phyloP scores from a whole-genome alignment of 2,888 invertebrate genomes.

The Quadroppia sp. region DNA sequence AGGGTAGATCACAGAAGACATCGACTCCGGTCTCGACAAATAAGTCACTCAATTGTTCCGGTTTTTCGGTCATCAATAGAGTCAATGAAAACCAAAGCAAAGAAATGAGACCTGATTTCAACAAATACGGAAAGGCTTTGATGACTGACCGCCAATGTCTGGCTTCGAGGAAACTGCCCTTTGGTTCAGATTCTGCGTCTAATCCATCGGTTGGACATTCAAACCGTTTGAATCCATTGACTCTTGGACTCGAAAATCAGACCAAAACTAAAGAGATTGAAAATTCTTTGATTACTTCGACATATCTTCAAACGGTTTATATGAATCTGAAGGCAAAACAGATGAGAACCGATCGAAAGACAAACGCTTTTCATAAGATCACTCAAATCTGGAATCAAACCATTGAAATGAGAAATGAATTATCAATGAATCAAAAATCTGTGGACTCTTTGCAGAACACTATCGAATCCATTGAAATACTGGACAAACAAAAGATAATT shows the following conservation, averaged over 20 bases:
- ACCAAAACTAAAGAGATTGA: constrained; percentile 8
- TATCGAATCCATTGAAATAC: not conserved
- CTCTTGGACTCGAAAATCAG: not conserved
- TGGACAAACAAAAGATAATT: constrained; percentile 7
- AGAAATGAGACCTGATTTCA: not conserved
- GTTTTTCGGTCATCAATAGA: constrained; percentile 3
- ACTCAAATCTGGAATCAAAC: constrained; percentile 5
- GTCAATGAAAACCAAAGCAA: not conserved
- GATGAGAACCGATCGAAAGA: not conserved
- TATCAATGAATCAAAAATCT: not conserved
- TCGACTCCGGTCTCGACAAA: constrained; percentile 13
- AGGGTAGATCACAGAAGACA: not conserved
- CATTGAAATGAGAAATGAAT: constrained; percentile 1
- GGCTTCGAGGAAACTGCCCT: not conserved
- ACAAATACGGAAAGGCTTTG: constrained; percentile 9
- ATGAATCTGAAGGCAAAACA: constrained; percentile 18
- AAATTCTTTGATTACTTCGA: not conserved
- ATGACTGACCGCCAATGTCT: not conserved
- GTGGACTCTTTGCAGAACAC: not conserved
- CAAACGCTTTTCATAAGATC: not conserved
- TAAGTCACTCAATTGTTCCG: constrained; percentile 6
- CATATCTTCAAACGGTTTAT: constrained; percentile 6
- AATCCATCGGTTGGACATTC: not conserved
- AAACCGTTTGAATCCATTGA: not conserved
- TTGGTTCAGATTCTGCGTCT: no score